Evolutionary conservation across 1,140 invertebrate species (phyloP), one percentile per base, ranked within the genome.

Genomic region (Micrasema longulum): DNA sequence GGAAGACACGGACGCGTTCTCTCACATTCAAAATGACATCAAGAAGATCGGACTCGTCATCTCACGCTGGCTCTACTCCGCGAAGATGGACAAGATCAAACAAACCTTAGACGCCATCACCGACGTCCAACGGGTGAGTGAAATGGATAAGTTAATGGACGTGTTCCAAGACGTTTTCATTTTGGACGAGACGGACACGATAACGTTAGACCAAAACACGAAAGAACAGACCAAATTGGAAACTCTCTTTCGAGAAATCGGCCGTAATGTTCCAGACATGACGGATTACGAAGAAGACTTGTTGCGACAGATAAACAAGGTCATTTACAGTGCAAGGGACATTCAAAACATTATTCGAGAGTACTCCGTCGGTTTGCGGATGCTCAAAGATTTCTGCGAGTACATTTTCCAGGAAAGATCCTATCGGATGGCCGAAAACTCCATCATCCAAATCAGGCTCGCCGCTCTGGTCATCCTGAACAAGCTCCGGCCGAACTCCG

Each of bases 1-100:
- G 10, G 11, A 22, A 11, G 9, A 50, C 4, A 4, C 26, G 7
- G 26, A 31, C 2, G 26, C 26, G 6, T 60, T 14, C 55, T 18
- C 31, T 16, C 38, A 60, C 12, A 38, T 60, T 18, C 55, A 60
- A 18, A 60, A 60, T 2, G 55, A 60, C 14, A 14, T 60, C 7
- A 60, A 41, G 9, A 60, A 60, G 22, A 16, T 60, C 12, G 35
- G 55, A 18, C 12, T 38, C 14, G 36, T 60, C 31, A 38, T 60
- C 14, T 16, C 35, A 18, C 16, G 36, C 6, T 16, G 16, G 6
- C 55, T 60, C 9, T 18, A 22, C 31, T 38, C 55, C 31, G 38
- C 10, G 0, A 60, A 60, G 20, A 41, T 41, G 14, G 16, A 36
- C 12, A 38, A 60, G 9, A 38, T 60, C 14, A 60, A 60, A 60